Evolutionary conservation across 2,797 vertebrate genomes (phyloP).

Genomic region (Triplophysa bombifrons): DNA sequence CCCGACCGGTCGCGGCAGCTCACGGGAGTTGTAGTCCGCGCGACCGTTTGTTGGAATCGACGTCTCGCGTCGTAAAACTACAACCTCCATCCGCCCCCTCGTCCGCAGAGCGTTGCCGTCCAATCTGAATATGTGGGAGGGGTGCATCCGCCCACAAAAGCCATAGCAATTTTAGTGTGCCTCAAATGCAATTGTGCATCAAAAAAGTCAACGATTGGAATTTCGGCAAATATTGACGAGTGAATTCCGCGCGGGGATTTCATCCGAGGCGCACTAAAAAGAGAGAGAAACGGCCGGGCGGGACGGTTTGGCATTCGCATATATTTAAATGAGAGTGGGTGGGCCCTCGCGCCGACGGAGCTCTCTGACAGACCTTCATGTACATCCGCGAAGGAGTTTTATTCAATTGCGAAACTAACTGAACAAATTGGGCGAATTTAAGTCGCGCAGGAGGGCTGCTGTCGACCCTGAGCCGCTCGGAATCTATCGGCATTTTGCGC

Average conservation of each 20-base stretch:
- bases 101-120: conserved; percentile 69
- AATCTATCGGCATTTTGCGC: conserved; percentile 57
- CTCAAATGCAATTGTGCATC: conserved; percentile 70
- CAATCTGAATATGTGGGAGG: conserved; percentile 85
- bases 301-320: conserved; percentile 69
- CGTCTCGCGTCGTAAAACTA: conserved; percentile 69
- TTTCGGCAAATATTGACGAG: conserved; percentile 56
- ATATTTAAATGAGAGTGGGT: conserved; percentile 84
- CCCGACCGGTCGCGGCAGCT: conserved; percentile 30
- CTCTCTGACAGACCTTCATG: conserved; percentile 75
- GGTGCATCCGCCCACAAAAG: conserved; percentile 81
- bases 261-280: conserved; percentile 59
- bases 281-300: conserved; percentile 29
- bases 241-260: conserved; percentile 52
- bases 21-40: conserved; percentile 71
- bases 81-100: conserved; percentile 79
- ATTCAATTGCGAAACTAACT: conserved; percentile 64
- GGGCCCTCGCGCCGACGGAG: conserved; percentile 75
- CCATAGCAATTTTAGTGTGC: conserved; percentile 73
- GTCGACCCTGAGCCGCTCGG: conserved; percentile 60
- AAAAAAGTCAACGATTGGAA: conserved; percentile 68
- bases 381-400: conserved; percentile 63
- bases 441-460: conserved; percentile 47
- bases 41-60: conserved; percentile 49
- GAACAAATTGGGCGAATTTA: conserved; percentile 41